phyloP scores from a whole-genome alignment of 1,140 invertebrate genomes.

The Trichonephila clavipes region DNA sequence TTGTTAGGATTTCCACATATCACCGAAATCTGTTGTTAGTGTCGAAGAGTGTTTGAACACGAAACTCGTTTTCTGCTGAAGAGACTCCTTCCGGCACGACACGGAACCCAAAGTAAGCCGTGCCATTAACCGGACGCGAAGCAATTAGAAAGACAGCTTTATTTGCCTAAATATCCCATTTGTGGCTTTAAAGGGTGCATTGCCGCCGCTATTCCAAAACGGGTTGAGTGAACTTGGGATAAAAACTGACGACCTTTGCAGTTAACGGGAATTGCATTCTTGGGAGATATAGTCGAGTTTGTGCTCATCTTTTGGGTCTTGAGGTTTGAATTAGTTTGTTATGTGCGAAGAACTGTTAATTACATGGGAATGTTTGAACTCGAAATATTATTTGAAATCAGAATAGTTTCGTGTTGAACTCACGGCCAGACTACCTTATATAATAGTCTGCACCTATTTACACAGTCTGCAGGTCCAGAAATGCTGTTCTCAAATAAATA shows the following conservation, averaged over 20 bases:
- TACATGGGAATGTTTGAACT: no score
- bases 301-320: not conserved
- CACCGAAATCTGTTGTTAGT: not conserved
- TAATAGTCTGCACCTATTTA: no score
- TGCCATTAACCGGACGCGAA: constrained; percentile 42
- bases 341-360: no score
- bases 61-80: constrained; percentile 6
- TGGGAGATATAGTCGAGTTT: not conserved
- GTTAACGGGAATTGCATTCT: constrained; percentile 10
- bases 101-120: constrained; percentile 19
- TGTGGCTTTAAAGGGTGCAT: constrained; percentile 36
- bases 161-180: constrained; percentile 76
- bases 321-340: no score
- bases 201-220: constrained; percentile 43
- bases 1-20: constrained; percentile 2
- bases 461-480: no score
- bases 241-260: constrained; percentile 22
- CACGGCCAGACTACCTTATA: no score
- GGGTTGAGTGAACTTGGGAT: constrained; percentile 70
- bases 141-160: constrained; percentile 72
- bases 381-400: no score
- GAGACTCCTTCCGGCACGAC: constrained; percentile 11
- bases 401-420: no score
- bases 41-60: not conserved
- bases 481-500: no score